Base-by-base conservation (phyloP, 2,888 invertebrate genomes). In the Criorhina ranunculi region DNA sequence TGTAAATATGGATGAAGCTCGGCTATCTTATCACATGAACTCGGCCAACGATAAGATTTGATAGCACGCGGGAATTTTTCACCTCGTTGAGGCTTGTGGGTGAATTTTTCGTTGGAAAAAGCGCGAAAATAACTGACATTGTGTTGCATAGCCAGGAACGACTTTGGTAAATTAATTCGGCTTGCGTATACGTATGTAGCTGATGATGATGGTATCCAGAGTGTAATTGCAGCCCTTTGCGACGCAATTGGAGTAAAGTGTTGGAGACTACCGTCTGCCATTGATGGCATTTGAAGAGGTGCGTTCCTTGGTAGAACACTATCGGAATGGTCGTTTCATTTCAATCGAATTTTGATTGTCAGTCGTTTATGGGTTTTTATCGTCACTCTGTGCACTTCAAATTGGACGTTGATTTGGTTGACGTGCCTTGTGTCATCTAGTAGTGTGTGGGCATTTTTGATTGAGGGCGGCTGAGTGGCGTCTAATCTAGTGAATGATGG, bases 1-100 rank as follows among this genome's bases (percentile, higher is more conserved):
- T 42, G 40, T 35, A 77, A 82, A 67, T 60, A 77, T 66, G 70
- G 53, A 64, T 53, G 19, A 59, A 67, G 60, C 62, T 46, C 5
- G 69, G 17, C 49, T 77, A 82, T 82, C 72, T 77, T 78, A 82
- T 82, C 82, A 53, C 53, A 31, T 31, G 55, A 19, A 1, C n/a
- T 31, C 8, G 37, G 7, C 9, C 7, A 6, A 49, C 15, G 62
- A 64, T 72, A 78, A 72, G 78, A 72, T 64, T 55, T 31, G 51
- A 66, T 66, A 72, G 24, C 37, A 31, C 64, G 24, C 37, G 37
- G 62, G 46, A 51, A 69, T 64, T 57, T 67, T 60, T 57, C 55
- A 69, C 69, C 19, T 60, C 60, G 35, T 64, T 40, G n/a, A n/a
- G n/a, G n/a, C n/a, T n/a, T n/a, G 55, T 46, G n/a, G 53, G 67